phyloP scores from a whole-genome alignment of 2,888 invertebrate genomes.

The Acrobeloides nanus region DNA sequence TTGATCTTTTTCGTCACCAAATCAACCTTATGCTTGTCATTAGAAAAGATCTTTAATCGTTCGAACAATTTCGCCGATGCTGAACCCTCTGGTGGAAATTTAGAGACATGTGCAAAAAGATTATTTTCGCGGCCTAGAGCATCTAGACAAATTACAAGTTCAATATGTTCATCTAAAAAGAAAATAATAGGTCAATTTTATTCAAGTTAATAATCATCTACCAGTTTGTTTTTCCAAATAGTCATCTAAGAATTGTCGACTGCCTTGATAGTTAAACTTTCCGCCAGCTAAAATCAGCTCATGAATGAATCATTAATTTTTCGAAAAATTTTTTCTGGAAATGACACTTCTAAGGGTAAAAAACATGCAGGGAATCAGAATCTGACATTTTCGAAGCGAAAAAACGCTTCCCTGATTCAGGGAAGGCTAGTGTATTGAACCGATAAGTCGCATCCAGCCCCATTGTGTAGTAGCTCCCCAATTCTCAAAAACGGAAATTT shows the following conservation, averaged over 20 bases:
- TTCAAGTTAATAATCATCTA: slow-evolving; percentile 4
- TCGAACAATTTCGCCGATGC: slow-evolving; percentile 59
- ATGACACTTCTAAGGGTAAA: too few relatives aligned
- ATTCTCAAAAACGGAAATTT: slow-evolving; percentile 62
- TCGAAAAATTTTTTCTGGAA: too few relatives aligned
- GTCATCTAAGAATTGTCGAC: slow-evolving; percentile 90
- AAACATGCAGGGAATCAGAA: too few relatives aligned
- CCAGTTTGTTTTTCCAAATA: slow-evolving; percentile 64
- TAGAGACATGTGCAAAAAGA: slow-evolving; percentile 87
- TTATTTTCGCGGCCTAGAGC: slow-evolving; percentile 28
- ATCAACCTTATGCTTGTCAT: slow-evolving; percentile 21
- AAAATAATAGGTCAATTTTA: neutral
- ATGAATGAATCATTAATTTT: too few relatives aligned
- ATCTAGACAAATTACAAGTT: slow-evolving; percentile 45
- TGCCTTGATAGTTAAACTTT: slow-evolving; percentile 84
- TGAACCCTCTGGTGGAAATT: slow-evolving; percentile 77
- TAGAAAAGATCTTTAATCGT: slow-evolving; percentile 23
- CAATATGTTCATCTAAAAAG: slow-evolving; percentile 31
- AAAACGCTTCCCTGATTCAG: too few relatives aligned
- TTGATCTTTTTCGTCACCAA: slow-evolving; percentile 84
- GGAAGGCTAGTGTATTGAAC: slow-evolving; percentile 62
- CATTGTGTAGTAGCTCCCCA: slow-evolving; percentile 83
- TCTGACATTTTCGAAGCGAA: too few relatives aligned
- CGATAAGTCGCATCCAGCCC: slow-evolving; percentile 81
- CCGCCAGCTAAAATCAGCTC: slow-evolving; percentile 75